These are phyloP conservation scores for Sebastolobus altivelis DNA, from an alignment of 2,797 vertebrate genomes.

Conservation along the genomic window DNA sequence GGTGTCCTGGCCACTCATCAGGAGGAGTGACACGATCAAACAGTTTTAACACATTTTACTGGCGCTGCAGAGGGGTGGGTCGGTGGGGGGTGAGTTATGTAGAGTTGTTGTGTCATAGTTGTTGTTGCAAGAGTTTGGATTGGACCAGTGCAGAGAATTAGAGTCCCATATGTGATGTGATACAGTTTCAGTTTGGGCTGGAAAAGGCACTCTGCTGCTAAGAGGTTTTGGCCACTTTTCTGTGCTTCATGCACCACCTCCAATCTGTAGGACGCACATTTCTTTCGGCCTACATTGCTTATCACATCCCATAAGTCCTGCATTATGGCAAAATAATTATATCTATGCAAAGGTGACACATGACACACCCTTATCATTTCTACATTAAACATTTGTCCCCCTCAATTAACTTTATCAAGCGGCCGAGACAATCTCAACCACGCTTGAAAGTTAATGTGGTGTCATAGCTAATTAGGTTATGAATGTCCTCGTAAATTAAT, in stretches of 20 bases:
- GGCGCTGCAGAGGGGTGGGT: constrained; percentile 1
- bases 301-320: too few species aligned
- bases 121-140: constrained; percentile 40
- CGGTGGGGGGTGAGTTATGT: constrained; percentile 1
- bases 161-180: constrained; percentile 33
- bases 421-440: background rate
- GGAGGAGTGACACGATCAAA: constrained; percentile 31
- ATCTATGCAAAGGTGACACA: background rate
- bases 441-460: background rate
- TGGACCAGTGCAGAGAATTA: constrained; percentile 25
- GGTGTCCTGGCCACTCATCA: constrained; percentile 27
- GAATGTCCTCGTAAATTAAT: background rate
- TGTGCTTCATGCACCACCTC: background rate
- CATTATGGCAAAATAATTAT: background rate
- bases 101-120: constrained; percentile 26
- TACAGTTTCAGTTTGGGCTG: constrained; percentile 24
- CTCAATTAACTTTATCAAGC: background rate
- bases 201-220: background rate
- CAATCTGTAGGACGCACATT: background rate
- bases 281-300: background rate
- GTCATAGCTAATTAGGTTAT: background rate
- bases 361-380: background rate
- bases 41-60: constrained; percentile 28
- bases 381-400: background rate
- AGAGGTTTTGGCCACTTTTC: background rate